A percentile compares a stretch with the other conserved stretches of the same genome.
These are phyloP conservation scores for Platygyra sinensis DNA, from an alignment of 64 coral and sea anemone genomes.

Conservation along the genomic window DNA sequence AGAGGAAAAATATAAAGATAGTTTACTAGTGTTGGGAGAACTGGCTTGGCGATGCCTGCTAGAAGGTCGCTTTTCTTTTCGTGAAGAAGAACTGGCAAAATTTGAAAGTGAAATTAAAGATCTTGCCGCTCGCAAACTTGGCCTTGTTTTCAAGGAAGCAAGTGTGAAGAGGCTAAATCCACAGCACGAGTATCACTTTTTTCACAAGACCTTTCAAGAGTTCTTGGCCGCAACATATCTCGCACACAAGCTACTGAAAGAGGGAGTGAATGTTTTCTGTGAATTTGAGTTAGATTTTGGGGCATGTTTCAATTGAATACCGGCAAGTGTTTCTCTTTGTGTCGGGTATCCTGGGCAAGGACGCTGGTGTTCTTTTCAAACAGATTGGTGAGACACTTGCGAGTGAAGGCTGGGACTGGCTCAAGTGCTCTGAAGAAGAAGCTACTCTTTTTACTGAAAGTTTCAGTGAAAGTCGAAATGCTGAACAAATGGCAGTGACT, in stretches of 20 bases:
- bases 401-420: background rate
- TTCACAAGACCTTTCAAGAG: slow-evolving; percentile 42
- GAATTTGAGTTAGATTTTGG: background rate
- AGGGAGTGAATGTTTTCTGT: background rate
- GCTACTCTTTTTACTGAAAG: background rate
- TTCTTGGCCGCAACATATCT: slow-evolving; percentile 33
- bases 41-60: slow-evolving; percentile 17
- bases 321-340: slow-evolving; percentile 6
- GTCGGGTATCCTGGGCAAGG: background rate
- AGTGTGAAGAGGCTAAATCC: slow-evolving; percentile 22
- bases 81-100: slow-evolving; percentile 1
- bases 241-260: background rate
- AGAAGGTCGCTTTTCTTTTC: slow-evolving; percentile 5
- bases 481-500: background rate
- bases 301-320: background rate
- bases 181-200: slow-evolving; percentile 24
- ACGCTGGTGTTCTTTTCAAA: background rate
- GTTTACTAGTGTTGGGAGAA: slow-evolving; percentile 14
- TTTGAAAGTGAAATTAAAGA: background rate
- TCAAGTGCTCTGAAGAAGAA: background rate
- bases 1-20: slow-evolving; percentile 7
- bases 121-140: background rate
- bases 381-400: slow-evolving; percentile 4
- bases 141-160: slow-evolving; percentile 22
- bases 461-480: background rate